phyloP scores from a whole-genome alignment of 2,113 vertebrate genomes.

The Oceanites oceanicus region DNA sequence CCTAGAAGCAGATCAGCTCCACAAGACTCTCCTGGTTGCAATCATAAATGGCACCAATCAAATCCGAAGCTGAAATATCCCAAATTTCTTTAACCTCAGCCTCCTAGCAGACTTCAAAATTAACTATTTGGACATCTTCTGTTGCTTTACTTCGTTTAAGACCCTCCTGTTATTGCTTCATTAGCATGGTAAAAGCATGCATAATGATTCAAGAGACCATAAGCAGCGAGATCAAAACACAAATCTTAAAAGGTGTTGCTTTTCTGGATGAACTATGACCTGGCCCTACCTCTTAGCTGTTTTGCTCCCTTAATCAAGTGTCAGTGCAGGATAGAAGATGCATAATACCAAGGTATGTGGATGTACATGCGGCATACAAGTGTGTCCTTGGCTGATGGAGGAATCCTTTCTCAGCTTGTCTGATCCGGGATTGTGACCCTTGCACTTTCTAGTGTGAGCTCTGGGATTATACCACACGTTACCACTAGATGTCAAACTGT shows the following conservation, averaged over 20 bases:
- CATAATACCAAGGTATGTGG: neutral
- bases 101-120: neutral
- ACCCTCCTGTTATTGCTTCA: neutral
- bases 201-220: neutral
- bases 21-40: neutral
- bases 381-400: neutral
- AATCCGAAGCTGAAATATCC: neutral
- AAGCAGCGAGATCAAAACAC: neutral
- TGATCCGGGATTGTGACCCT: neutral
- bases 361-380: neutral
- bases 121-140: neutral
- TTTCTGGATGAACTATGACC: neutral
- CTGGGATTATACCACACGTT: neutral
- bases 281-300: neutral
- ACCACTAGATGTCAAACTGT: conserved; percentile 70
- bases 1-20: neutral
- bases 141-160: neutral
- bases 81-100: neutral
- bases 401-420: neutral
- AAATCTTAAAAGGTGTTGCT: neutral
- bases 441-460: neutral
- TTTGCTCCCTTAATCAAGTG: neutral
- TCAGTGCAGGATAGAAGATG: neutral
- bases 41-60: neutral
- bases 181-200: neutral